Evolutionary conservation across 2,113 vertebrate species (phyloP).

Genomic region (Dromaius novaehollandiae): DNA sequence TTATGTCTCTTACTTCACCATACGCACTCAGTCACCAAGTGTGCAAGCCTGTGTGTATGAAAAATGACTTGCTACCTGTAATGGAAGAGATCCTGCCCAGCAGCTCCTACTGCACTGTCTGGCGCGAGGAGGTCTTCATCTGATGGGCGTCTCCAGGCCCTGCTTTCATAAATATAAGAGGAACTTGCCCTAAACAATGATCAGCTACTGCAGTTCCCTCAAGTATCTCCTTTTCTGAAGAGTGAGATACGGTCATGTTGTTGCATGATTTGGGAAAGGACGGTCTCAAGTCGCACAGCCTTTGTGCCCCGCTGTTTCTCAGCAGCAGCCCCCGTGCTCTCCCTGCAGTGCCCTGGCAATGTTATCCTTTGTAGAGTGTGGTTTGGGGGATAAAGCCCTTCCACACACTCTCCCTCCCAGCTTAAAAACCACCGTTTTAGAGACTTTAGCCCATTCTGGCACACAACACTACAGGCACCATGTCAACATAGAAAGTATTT

Average conservation of each 20-base stretch:
- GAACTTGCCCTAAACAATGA: not conserved
- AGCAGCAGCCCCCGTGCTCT: not conserved
- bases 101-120: not conserved
- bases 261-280: not conserved
- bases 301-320: not conserved
- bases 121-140: not conserved
- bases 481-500: not conserved
- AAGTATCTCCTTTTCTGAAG: not conserved
- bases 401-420: not conserved
- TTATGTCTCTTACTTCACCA: not conserved
- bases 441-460: not conserved
- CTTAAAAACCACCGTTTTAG: not conserved
- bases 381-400: not conserved
- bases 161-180: not conserved
- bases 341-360: not conserved
- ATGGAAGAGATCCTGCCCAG: not conserved
- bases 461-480: not conserved
- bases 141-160: not conserved
- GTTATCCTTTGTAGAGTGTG: not conserved
- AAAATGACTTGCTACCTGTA: not conserved
- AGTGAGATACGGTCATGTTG: not conserved
- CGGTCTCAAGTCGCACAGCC: not conserved
- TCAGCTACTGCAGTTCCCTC: not conserved
- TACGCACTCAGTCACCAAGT: not conserved
- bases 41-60: not conserved